These are phyloP conservation scores for Stictocephala bisonia DNA, from an alignment of 2,888 invertebrate genomes.

Conservation along the genomic window DNA sequence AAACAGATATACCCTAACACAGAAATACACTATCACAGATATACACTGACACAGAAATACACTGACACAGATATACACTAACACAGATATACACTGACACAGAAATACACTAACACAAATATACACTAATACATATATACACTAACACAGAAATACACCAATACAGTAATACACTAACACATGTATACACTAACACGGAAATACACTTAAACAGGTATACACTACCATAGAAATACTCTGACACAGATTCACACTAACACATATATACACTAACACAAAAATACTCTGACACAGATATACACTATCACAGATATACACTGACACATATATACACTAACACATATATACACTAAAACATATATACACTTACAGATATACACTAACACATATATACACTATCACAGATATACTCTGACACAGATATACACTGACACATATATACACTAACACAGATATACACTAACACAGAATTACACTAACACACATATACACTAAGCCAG, in stretches of 20 bases:
- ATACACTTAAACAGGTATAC: background rate
- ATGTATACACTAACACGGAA: background rate
- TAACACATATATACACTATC: too few relatives aligned
- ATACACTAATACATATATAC: conserved; percentile 2
- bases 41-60: conserved; percentile 3
- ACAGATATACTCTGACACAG: conserved; percentile 3
- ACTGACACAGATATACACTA: too few relatives aligned
- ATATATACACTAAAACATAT: background rate
- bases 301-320: too few relatives aligned
- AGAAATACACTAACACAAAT: too few relatives aligned
- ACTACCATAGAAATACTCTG: too few relatives aligned
- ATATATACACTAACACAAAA: background rate
- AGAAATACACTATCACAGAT: too few relatives aligned
- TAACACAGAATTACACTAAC: background rate
- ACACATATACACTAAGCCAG: background rate
- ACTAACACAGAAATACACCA: conserved; percentile 1
- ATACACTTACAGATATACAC: background rate
- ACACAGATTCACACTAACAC: conserved; percentile 8
- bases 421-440: too few relatives aligned
- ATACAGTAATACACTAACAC: conserved; percentile 1
- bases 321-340: too few relatives aligned
- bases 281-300: background rate
- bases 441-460: too few relatives aligned
- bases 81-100: conserved; percentile 8
- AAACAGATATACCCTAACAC: background rate